Evolutionary conservation across 2,113 vertebrate genomes (phyloP), one percentile per base, ranked within the genome.

Genomic region (Leptodactylus fuscus): DNA sequence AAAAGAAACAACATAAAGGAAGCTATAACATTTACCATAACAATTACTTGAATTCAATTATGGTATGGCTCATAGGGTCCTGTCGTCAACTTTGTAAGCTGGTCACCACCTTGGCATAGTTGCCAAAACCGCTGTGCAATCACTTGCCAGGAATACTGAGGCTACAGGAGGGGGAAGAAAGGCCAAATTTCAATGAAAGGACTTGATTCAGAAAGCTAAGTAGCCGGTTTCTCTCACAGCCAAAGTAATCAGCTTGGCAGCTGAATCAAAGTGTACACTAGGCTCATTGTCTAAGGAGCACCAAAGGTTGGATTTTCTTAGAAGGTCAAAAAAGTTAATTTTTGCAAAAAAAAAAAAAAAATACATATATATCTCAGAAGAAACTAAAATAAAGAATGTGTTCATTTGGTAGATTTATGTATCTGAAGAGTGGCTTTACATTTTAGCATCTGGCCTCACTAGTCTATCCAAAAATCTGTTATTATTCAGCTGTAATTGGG

Each of bases 191-290:
- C 90, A 87, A 82, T 94, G 92, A 94, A 95, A 94, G 93, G 87
- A 87, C 81, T 88, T 88, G 91, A 95, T 94, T 95, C 93, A 94
- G 91, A 88, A 90, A 80, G 73, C 62, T 69, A 85, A 91, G 89
- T 87, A 89, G 88, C 83, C 81, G 87, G 88, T 88, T 87, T 88
- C 88, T 88, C 82, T 88, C 87, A 86, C 87, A 91, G 92, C 92
- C 91, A 94, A 93, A 92, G 92, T 92, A 94, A 95, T 94, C 92
- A 93, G 91, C 93, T 95, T 92, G 91, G 92, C 91, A 91, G 88
- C 90, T 90, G 90, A 91, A 90, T 90, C 88, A 91, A 92, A 90
- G 60, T 82, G 62, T 88, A 94, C 92, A 95, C 88, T 93, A 87
- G 88, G 53, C 74, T 89, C 91, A 94, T 94, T 95, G 93, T 94